Evolutionary conservation across 1,140 invertebrate genomes (phyloP).

Genomic region (Coboldia fuscipes): DNA sequence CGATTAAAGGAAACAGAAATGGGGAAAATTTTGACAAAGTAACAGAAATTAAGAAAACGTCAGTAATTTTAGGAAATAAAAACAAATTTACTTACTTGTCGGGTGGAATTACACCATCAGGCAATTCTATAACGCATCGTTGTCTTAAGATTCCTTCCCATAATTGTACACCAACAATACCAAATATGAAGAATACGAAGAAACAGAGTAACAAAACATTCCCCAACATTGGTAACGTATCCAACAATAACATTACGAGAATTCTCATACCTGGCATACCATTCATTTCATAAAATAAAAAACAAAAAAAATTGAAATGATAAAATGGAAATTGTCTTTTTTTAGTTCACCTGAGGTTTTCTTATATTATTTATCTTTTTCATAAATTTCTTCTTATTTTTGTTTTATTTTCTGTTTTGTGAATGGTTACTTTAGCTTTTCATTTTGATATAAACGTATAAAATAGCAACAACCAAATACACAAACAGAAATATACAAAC

Average conservation of each 20-base stretch:
- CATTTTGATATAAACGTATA: too few species aligned
- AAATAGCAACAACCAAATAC: too few species aligned
- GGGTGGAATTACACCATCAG: constrained; percentile 42
- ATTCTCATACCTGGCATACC: constrained; percentile 99
- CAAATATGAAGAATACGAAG: constrained; percentile 99
- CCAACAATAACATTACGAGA: constrained; percentile 93
- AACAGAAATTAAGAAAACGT: constrained; percentile 4
- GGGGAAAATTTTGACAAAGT: constrained; percentile 2
- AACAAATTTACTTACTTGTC: constrained; percentile 38
- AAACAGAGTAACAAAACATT: constrained; percentile 97
- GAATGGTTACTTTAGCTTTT: too few species aligned
- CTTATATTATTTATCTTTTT: too few species aligned
- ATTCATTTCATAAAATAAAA: too few species aligned
- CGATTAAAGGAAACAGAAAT: constrained; percentile 3
- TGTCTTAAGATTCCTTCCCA: constrained; percentile 95
- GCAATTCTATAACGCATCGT: constrained; percentile 63
- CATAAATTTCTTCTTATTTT: too few species aligned
- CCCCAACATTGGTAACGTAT: constrained; percentile 96
- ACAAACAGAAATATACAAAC: too few species aligned
- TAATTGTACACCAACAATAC: constrained; percentile 96
- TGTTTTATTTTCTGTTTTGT: too few species aligned
- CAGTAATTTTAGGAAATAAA: constrained; percentile 2
- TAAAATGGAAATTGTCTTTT: not conserved
- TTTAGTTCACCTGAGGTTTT: too few species aligned
- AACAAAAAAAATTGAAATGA: not conserved